Conservation (phyloP, 92 coral and sea anemone genomes). For the Zoanthus gigantus region DNA sequence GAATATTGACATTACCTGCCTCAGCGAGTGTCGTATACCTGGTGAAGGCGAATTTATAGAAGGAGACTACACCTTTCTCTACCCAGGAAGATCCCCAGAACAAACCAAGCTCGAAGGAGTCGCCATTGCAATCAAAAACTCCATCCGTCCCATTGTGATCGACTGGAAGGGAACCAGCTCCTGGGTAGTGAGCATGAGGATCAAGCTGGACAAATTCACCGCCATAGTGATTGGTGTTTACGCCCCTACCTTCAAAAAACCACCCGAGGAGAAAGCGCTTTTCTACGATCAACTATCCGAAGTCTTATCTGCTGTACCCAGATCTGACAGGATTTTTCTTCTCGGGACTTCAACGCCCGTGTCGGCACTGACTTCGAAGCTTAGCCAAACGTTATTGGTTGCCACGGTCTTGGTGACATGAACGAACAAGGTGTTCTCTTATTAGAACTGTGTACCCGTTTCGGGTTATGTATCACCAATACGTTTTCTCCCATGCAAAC, state of each 20-base stretch:
- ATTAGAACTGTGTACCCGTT: background rate
- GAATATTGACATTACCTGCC: slow-evolving; percentile 10
- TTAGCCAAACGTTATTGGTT: background rate
- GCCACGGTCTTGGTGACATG: background rate
- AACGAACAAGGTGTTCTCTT: background rate
- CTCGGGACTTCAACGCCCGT: background rate
- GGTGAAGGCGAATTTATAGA: slow-evolving; percentile 16
- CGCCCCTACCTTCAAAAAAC: background rate
- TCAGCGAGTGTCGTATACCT: slow-evolving; percentile 14
- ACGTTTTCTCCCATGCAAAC: background rate
- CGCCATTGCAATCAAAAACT: slow-evolving; percentile 9
- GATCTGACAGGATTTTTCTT: background rate
- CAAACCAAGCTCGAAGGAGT: slow-evolving; percentile 14
- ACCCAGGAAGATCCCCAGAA: slow-evolving; percentile 8
- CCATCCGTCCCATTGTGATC: slow-evolving; percentile 2
- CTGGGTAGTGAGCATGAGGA: background rate
- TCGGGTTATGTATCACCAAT: background rate
- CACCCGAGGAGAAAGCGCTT: background rate
- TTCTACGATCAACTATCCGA: background rate
- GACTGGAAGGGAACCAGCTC: slow-evolving; percentile 32
- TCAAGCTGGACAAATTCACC: background rate
- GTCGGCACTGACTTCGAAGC: background rate
- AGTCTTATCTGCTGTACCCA: background rate
- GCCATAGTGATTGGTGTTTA: background rate
- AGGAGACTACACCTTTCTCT: slow-evolving; percentile 35